Evolutionary conservation across 2,888 invertebrate genomes (phyloP).

Genomic region (Stenchaetothrips biformis): DNA sequence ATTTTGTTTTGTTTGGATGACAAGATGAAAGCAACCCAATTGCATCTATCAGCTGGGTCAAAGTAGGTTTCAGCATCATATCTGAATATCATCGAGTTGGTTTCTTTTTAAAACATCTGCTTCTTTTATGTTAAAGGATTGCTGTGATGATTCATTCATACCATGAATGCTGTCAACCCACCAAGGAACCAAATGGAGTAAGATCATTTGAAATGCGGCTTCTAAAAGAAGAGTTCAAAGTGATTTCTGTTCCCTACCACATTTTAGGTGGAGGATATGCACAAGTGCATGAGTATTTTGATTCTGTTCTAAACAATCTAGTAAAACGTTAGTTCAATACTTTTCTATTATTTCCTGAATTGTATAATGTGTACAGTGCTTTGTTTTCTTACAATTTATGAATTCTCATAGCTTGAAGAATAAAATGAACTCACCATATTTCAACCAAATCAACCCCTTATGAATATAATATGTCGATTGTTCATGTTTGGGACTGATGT

Average conservation of each 20-base stretch:
- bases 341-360: too few species aligned
- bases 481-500: too few species aligned
- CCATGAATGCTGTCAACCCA: neutral
- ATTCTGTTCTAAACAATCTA: neutral
- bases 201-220: neutral
- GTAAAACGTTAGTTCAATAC: neutral
- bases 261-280: neutral
- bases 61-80: too few species aligned
- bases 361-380: too few species aligned
- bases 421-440: too few species aligned
- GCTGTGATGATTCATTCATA: conserved; percentile 9
- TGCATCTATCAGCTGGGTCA: neutral
- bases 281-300: neutral
- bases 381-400: too few species aligned
- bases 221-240: neutral
- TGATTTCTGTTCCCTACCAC: neutral
- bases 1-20: neutral
- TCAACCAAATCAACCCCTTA: too few species aligned
- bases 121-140: neutral
- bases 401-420: too few species aligned
- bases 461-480: too few species aligned
- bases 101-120: neutral
- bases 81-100: too few species aligned
- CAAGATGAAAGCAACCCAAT: neutral
- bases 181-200: conserved; percentile 4